Conservation (phyloP, 2,888 invertebrate species). For the Lasioglossum leucozonium region DNA sequence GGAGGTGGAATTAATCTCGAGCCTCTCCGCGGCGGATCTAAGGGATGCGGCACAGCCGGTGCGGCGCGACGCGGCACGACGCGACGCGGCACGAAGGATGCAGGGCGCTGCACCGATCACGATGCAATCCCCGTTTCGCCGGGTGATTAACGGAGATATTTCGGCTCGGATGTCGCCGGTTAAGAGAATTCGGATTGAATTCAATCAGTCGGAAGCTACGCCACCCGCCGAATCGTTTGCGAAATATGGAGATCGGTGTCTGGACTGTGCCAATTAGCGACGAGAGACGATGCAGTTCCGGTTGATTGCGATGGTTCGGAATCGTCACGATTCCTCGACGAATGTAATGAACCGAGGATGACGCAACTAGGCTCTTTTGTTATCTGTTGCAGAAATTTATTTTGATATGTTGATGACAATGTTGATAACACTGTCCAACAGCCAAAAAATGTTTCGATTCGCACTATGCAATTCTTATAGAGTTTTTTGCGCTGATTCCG, state of each 20-base stretch:
- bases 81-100: too few species aligned
- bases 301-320: not conserved
- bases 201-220: constrained; percentile 32
- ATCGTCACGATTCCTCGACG: not conserved
- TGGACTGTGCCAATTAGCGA: not conserved
- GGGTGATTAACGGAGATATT: constrained; percentile 23
- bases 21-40: not conserved
- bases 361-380: not conserved
- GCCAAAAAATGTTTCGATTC: too few species aligned
- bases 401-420: too few species aligned
- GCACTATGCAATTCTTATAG: too few species aligned
- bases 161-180: constrained; percentile 30
- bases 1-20: not conserved
- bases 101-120: not conserved
- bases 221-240: not conserved
- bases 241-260: not conserved
- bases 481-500: too few species aligned
- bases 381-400: too few species aligned
- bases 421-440: too few species aligned
- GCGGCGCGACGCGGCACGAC: too few species aligned
- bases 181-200: constrained; percentile 40
- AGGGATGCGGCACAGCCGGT: too few species aligned
- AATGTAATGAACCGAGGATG: not conserved
- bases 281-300: not conserved
- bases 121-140: not conserved